These are phyloP conservation scores for Drosophila quinaria DNA, from an alignment of 2,888 invertebrate species.

Conservation along the genomic window DNA sequence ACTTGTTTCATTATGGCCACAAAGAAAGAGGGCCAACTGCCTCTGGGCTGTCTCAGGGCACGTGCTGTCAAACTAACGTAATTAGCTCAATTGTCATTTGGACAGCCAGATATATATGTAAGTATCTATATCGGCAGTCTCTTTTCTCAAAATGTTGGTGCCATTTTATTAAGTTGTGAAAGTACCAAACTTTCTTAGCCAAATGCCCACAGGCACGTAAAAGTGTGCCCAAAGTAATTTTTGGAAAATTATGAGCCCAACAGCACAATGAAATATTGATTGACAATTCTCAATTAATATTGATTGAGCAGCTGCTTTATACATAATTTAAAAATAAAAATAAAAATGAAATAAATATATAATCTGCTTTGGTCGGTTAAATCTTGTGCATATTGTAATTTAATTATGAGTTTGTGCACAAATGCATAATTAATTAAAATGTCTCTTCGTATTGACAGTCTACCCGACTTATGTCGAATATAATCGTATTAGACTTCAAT, in stretches of 20 bases:
- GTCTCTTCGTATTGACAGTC: constrained; percentile 26
- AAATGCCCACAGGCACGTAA: too few species aligned
- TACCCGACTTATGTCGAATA: constrained; percentile 27
- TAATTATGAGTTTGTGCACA: constrained; percentile 54
- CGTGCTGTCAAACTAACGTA: constrained; percentile 68
- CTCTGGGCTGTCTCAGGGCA: constrained; percentile 39
- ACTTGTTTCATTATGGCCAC: constrained; percentile 59
- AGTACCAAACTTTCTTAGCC: constrained; percentile 34
- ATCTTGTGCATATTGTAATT: constrained; percentile 64
- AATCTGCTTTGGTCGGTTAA: constrained; percentile 51
- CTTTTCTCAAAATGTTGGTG: constrained; percentile 55
- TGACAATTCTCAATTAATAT: constrained; percentile 53
- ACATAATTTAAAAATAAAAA: constrained; percentile 11
- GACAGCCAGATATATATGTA: constrained; percentile 32
- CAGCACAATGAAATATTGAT: constrained; percentile 45
- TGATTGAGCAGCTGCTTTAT: constrained; percentile 47
- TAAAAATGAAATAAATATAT: background rate
- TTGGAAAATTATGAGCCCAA: constrained; percentile 18
- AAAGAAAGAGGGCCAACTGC: constrained; percentile 17
- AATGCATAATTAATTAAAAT: constrained; percentile 75
- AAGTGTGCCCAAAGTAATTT: constrained; percentile 30
- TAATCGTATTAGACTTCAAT: constrained; percentile 71
- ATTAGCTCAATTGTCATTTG: constrained; percentile 80
- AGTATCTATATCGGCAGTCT: constrained; percentile 10
- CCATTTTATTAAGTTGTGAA: constrained; percentile 71